Evolutionary conservation across 2,888 invertebrate species (phyloP), one percentile per base, ranked within the genome.

Genomic region (Amblyjoppa proteus): DNA sequence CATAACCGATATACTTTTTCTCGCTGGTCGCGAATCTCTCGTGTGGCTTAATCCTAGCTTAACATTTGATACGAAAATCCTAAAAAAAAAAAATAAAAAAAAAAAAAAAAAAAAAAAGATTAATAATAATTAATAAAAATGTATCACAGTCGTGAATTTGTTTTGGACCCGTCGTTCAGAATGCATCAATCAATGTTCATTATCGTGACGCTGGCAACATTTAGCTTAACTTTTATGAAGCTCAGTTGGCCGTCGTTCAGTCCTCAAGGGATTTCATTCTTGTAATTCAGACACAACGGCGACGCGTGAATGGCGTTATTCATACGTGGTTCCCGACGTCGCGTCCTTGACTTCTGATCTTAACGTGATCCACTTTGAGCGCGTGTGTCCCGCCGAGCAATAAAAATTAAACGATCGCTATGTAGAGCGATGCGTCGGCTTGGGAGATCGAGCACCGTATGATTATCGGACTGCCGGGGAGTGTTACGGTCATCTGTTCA

Each of bases 381-480:
- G 41, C 73, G 73, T 41, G 58, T 58, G 25, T 58, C 31, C 34
- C 73, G 56, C 25, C 41, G 38, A 73, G 41, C 25, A 41, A 73
- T 73, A 41, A 73, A 53, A 73, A 73, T 56, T 38, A 73, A 73
- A 53, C 71, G 38, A 25, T 25, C 70, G 2, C 51, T 51, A 51
- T 25, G 9, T 20, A 9, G 9, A 25, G 38, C 38, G 56, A 20
- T 53, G 71, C 71, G 56, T 34, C 25, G 56, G 5, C 25, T 28
- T 11, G 28, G 25, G 25, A 25, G 58, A 58, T 7, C 25, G 28
- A 13, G 11, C 56, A 20, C 56, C 25, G 25, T 25, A 20, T 20
- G 56, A 56, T 56, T 56, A 56, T 56, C 25, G 11, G 25, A 56
- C 56, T 25, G 56, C n/a, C 25, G 56, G 25, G 56, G 9, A 20